Percentiles rank a stretch among this genome's conserved stretches.
These are phyloP conservation scores for Acanthurus leucopareius DNA, from an alignment of 2,797 vertebrate genomes.

Conservation along the genomic window DNA sequence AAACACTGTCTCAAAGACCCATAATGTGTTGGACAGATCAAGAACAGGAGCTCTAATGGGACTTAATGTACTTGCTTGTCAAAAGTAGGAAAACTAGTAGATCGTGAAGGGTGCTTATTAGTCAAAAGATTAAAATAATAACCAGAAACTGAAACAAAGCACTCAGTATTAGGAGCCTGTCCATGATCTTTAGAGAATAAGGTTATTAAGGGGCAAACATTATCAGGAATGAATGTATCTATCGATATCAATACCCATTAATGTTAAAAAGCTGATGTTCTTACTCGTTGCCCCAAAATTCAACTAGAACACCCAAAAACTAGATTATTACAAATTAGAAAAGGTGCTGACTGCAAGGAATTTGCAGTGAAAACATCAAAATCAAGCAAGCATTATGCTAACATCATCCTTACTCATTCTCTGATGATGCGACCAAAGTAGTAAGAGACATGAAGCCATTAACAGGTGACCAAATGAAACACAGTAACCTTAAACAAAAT, in stretches of 20 bases:
- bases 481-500: too few relatives aligned
- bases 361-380: not conserved
- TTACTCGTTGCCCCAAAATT: not conserved
- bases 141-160: not conserved
- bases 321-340: slow-evolving; percentile 9
- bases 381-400: not conserved
- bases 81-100: not conserved
- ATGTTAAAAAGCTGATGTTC: too few relatives aligned
- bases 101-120: not conserved
- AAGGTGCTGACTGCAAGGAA: not conserved
- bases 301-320: not conserved
- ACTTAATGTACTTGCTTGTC: not conserved
- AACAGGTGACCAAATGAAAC: too few relatives aligned
- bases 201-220: not conserved
- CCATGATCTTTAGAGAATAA: not conserved
- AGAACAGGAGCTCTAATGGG: slow-evolving; percentile 28
- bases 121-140: slow-evolving; percentile 3
- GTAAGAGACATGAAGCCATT: too few relatives aligned
- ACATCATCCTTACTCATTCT: too few relatives aligned
- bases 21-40: slow-evolving; percentile 26
- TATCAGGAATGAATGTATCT: not conserved
- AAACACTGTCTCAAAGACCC: slow-evolving; percentile 4
- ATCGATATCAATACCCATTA: too few relatives aligned
- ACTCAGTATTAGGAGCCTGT: not conserved
- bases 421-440: too few relatives aligned